A percentile compares a stretch with the other conserved stretches of the same genome.
Evolutionary conservation across 2,113 vertebrate genomes (phyloP).

Genomic region (Ellobius talpinus): DNA sequence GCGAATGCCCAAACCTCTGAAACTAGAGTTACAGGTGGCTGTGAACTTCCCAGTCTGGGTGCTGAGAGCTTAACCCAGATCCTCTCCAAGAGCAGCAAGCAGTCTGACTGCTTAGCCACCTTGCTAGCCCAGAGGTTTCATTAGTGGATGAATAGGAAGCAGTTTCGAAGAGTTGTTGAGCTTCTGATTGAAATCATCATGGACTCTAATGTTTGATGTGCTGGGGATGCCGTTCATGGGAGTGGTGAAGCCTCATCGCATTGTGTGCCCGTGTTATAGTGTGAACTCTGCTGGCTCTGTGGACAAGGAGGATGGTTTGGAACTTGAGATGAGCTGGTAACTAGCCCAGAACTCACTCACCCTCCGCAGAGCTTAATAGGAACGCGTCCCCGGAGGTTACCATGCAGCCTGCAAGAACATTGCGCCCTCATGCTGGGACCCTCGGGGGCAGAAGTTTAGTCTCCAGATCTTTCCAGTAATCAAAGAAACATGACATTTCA

Average conservation of each 20-base stretch:
- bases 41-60: too few relatives aligned
- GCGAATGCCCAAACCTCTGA: background rate
- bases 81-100: background rate
- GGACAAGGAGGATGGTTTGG: background rate
- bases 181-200: background rate
- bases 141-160: background rate
- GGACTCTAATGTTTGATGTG: background rate
- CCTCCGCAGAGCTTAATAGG: background rate
- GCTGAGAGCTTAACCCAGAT: background rate
- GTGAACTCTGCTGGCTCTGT: background rate
- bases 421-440: background rate
- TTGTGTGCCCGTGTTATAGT: background rate
- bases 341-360: background rate
- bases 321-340: background rate
- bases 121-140: background rate
- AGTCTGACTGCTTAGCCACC: background rate
- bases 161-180: background rate
- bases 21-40: too few relatives aligned
- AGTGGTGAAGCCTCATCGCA: background rate
- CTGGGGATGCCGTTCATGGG: background rate
- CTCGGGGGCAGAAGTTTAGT: background rate
- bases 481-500: background rate
- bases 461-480: background rate
- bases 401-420: too few relatives aligned
- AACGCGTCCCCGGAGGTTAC: rapidly evolving